Evolutionary conservation across 2,113 vertebrate genomes (phyloP).

Genomic region (Anseranas semipalmata): DNA sequence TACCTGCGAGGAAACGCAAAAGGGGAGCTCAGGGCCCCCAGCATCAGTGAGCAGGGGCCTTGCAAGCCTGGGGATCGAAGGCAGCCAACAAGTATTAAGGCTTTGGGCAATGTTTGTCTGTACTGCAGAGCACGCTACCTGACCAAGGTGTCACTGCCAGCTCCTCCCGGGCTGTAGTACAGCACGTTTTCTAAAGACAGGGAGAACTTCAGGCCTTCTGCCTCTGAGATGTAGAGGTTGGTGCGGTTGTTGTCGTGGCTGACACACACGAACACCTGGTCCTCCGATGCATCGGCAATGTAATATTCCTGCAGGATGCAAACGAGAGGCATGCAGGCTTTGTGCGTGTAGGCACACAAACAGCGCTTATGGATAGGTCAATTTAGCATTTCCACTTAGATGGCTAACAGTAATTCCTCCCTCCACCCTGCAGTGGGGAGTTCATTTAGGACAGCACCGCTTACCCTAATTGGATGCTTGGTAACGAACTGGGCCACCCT

Average conservation of each 20-base stretch:
- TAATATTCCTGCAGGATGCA: constrained; percentile 88
- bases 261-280: constrained; percentile 97
- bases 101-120: accelerated
- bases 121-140: constrained; percentile 71
- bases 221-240: constrained; percentile 96
- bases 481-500: constrained; percentile 91
- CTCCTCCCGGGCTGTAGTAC: constrained; percentile 92
- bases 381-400: not conserved
- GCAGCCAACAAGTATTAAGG: accelerated
- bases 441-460: constrained; percentile 2
- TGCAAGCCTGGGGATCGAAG: accelerated
- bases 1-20: constrained; percentile 76
- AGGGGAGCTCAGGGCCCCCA: accelerated
- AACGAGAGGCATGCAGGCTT: not conserved
- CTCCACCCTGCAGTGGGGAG: not conserved
- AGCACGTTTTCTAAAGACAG: constrained; percentile 93
- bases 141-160: constrained; percentile 91
- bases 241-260: constrained; percentile 92
- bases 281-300: constrained; percentile 92
- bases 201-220: constrained; percentile 92
- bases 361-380: not conserved
- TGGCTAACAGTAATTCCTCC: not conserved
- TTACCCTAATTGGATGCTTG: constrained; percentile 93
- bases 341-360: accelerated
- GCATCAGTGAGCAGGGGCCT: accelerated